Evolutionary conservation across 1,140 invertebrate genomes (phyloP).

Genomic region (Nasonia vitripennis): DNA sequence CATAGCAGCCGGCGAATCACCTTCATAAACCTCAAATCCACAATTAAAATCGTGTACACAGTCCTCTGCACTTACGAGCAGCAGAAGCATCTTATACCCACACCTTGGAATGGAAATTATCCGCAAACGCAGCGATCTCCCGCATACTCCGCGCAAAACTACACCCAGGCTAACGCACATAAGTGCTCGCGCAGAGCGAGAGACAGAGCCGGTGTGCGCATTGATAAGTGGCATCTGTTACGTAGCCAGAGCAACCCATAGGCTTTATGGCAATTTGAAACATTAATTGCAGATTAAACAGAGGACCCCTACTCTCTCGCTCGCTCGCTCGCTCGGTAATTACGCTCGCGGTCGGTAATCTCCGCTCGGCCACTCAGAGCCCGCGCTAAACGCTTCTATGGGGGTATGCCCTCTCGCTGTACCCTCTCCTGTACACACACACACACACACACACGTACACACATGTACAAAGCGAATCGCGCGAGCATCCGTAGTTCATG

Average conservation of each 20-base stretch:
- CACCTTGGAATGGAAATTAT: background rate
- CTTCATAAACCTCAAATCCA: background rate
- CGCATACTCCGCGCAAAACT: background rate
- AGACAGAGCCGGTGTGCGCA: slow-evolving; percentile 34
- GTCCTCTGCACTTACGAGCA: background rate
- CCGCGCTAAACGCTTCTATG: slow-evolving; percentile 61
- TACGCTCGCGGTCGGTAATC: slow-evolving; percentile 68
- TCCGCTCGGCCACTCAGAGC: slow-evolving; percentile 67
- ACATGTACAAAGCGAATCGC: slow-evolving; percentile 39
- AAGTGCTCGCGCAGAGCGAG: background rate
- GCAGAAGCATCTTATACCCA: background rate
- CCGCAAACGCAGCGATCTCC: background rate
- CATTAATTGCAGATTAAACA: slow-evolving; percentile 74
- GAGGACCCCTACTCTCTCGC: slow-evolving; percentile 59
- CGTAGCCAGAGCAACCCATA: slow-evolving; percentile 38
- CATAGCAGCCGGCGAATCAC: background rate
- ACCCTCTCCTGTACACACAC: slow-evolving; percentile 8
- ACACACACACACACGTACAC: slow-evolving; percentile 55
- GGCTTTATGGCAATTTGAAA: slow-evolving; percentile 72
- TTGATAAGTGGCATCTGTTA: slow-evolving; percentile 72
- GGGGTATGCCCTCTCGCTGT: background rate
- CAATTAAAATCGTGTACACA: background rate
- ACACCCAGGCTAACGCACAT: background rate
- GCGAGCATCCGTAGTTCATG: slow-evolving; percentile 63
- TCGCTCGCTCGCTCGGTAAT: slow-evolving; percentile 61